Base-by-base conservation (phyloP, 2,888 invertebrate genomes). In the Portevinia maculata region DNA sequence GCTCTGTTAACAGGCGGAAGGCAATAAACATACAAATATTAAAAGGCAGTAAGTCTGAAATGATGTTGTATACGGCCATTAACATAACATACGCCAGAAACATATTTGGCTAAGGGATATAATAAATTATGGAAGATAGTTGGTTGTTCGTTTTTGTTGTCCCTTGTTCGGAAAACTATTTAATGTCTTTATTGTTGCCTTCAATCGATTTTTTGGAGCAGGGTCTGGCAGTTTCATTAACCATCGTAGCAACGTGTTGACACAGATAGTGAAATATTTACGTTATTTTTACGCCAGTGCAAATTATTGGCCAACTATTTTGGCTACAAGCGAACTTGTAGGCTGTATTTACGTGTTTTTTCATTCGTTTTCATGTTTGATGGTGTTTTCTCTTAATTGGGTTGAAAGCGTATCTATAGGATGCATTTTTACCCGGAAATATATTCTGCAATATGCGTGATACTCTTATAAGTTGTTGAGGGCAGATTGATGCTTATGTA, bases 221-320 rank as follows among this genome's bases (percentile, higher is more conserved):
- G 57, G 21, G 41, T 17, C 1, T 39, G 34, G 28, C 17, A 37
- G n/a, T 50, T 50, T 59, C 32, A 59, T 69, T 44, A 59, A 50
- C 34, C 48, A 59, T 39, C 3, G 39, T 69, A 19, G 9, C 48
- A 69, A 30, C 24, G 21, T 69, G 39, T 59, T 69, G 48, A 59
- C 57, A 69, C 28, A 69, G 41, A 59, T 13, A 67, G 32, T 13
- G 21, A 37, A 48, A 39, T 30, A 32, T 57, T 59, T 50, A 39
- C 48, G 48, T 39, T 64, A 48, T 48, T 69, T 69, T 48, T 48
- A 48, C 37, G 17, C 21, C 13, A 13, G 13, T 46, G 57, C 57
- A 50, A 69, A 57, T 69, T 57, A 69, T 59, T 69, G 57, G 37
- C 69, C 57, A 69, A 69, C 48, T n/a, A n/a, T n/a, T n/a, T n/a